Evolutionary conservation across 2,888 invertebrate genomes (phyloP), one percentile per base, ranked within the genome.

Genomic region (Colletes collaris): DNA sequence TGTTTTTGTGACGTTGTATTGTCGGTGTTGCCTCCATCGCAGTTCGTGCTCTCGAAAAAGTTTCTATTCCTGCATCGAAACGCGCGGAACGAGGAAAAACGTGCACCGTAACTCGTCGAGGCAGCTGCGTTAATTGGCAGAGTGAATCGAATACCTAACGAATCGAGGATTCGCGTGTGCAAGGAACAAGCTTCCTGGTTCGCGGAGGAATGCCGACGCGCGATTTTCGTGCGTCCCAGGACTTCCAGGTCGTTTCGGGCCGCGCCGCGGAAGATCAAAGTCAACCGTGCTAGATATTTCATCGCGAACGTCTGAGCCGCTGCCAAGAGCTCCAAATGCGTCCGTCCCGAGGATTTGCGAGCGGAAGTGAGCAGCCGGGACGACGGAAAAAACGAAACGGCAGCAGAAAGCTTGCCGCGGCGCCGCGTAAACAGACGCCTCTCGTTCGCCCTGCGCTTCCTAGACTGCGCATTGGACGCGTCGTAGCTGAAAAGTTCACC

Each of bases 231-330:
- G 70, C 53, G 8, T 59, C 58, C 58, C 63, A 76, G 75, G 53
- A 76, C 81, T 69, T 78, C 64, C 78, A 69, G 73, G 72, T 73
- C 74, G 83, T 75, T 81, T 80, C 67, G 86, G 37, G 8, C 27
- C 70, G 59, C 76, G 82, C 70, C 76, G 60, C 75, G 79, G 79
- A 82, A 89, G 87, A 89, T 89, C 89, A 89, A 89, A 89, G 89
- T 88, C 84, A 87, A 65, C 76, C 88, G 81, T 84, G 84, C 86
- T 84, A 89, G 88, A 89, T 89, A 89, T 89, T 89, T 89, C 89
- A 89, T 85, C 84, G 83, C 44, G 64, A 76, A 78, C 83, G 83
- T 87, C 87, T 86, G 88, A 86, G 82, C 79, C 64, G 80, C 79
- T 88, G 89, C 89, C 88, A 89, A 88, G 85, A 85, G 85, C 71